Base-by-base conservation (phyloP, 2,797 vertebrate species). In the Tachyglossus aculeatus region DNA sequence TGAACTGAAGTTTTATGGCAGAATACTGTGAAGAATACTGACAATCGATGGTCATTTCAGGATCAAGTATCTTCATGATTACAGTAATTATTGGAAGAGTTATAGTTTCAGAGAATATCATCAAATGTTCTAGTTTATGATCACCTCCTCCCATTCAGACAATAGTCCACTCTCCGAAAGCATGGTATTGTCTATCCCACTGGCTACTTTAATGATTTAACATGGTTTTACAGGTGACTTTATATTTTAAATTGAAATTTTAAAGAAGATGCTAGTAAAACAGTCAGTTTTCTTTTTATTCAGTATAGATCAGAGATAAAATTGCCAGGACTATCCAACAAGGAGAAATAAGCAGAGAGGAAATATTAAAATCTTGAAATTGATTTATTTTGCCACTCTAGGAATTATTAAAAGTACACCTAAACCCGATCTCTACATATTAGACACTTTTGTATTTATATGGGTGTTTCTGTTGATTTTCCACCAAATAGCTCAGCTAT, bases 391-490 rank as follows among this genome's bases (percentile, higher is more conserved):
- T 33, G 22, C 5, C 37, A 54, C 9, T 18, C 36, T 71, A 19
- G 27, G 24, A 6, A 27, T 8, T 6, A 19, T 54, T 52, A 25
- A 39, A 7, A 43, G 25, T 52, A 4, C 38, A 63, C 15, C 22
- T 2, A 16, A 10, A 22, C 47, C 5, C 24, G 9, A 44, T 27
- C 14, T 47, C 29, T 47, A 18, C 18, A 16, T n/a, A n/a, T 22
- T 65, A 54, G 19, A 66, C 52, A 3, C 45, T 51, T 48, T 48
- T 52, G 47, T 58, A 57, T 64, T 70, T 61, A 57, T 53, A 7
- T 38, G 11, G 47, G 18, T n/a, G n/a, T n/a, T n/a, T 51, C 2
- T 31, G 31, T 19, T n/a, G 7, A n/a, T 33, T 32, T 32, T 51
- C 32, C 0, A 32, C 15, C n/a, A n/a, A n/a, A n/a, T n/a, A n/a